A percentile compares a stretch with the other conserved stretches of the same genome.
Conservation (phyloP, 2,113 vertebrate genomes). For the Epinephelus cyanopodus region DNA sequence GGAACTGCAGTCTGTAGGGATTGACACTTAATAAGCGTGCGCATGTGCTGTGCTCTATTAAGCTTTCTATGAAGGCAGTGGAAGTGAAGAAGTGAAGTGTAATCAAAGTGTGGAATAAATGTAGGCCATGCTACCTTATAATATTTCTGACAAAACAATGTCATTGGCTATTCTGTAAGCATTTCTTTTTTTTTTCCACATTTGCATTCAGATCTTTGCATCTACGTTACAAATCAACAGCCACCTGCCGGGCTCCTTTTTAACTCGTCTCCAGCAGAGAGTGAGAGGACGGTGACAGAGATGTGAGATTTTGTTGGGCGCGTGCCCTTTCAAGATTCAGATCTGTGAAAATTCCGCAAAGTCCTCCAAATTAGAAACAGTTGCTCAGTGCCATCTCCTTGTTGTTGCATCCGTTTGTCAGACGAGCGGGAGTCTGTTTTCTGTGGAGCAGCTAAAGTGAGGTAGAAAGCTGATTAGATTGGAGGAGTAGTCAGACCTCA, state of each 20-base stretch:
- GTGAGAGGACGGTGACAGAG: slow-evolving; percentile 31
- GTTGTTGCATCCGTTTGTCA: slow-evolving; percentile 66
- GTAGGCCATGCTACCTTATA: neutral
- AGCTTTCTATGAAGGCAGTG: neutral
- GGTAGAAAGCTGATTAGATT: slow-evolving; percentile 69
- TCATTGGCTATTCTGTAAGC: neutral
- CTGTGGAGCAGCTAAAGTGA: slow-evolving; percentile 51
- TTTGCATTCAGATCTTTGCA: slow-evolving; percentile 31
- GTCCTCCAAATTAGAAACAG: slow-evolving; percentile 61
- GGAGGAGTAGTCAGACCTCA: slow-evolving; percentile 63
- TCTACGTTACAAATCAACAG: slow-evolving; percentile 30
- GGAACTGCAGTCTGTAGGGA: slow-evolving; percentile 48
- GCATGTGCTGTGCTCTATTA: slow-evolving; percentile 39
- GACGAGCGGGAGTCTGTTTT: slow-evolving; percentile 54
- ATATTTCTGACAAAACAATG: neutral
- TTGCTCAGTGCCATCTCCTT: slow-evolving; percentile 60
- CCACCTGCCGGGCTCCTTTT: slow-evolving; percentile 21
- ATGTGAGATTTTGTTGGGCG: slow-evolving; percentile 23
- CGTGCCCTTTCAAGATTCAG: slow-evolving; percentile 47
- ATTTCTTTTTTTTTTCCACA: neutral
- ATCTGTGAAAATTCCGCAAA: slow-evolving; percentile 50
- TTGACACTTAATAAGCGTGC: slow-evolving; percentile 37
- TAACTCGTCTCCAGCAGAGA: slow-evolving; percentile 44
- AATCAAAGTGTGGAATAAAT: neutral
- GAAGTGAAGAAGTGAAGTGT: slow-evolving; percentile 1